Conservation (phyloP, 92 coral and sea anemone genomes). For the Blastomussa wellsi region DNA sequence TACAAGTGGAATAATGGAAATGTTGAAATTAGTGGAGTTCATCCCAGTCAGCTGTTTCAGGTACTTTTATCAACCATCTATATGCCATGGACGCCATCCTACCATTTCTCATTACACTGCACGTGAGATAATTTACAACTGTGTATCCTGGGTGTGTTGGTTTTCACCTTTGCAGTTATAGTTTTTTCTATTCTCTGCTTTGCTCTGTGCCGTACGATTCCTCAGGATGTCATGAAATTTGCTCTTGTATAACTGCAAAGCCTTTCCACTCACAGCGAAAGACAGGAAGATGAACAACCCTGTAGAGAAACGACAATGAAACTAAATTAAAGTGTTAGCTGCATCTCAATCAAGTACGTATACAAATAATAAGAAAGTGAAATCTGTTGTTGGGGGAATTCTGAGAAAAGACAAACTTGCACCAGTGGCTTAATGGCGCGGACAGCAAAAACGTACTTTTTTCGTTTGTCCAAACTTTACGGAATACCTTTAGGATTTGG, state of each 20-base stretch:
- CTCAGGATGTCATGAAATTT: not conserved
- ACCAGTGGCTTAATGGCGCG: too few species aligned
- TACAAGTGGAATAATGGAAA: too few species aligned
- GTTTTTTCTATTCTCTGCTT: not conserved
- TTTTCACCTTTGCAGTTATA: not conserved
- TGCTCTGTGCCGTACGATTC: not conserved
- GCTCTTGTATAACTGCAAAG: constrained; percentile 17
- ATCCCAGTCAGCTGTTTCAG: too few species aligned
- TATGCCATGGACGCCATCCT: not conserved
- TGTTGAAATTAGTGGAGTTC: too few species aligned
- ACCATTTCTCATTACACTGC: not conserved
- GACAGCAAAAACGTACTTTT: too few species aligned
- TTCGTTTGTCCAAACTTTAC: too few species aligned
- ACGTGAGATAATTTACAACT: not conserved
- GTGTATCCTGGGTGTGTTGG: not conserved
- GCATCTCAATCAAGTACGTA: too few species aligned
- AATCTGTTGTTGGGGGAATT: not conserved
- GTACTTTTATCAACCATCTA: too few species aligned
- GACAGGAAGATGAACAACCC: constrained; percentile 27
- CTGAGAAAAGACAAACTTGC: not conserved
- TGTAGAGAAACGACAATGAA: not conserved
- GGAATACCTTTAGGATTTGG: too few species aligned
- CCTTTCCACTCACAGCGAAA: constrained; percentile 14
- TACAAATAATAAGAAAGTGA: too few species aligned
- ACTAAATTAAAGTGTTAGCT: not conserved